phyloP scores from a whole-genome alignment of 1,140 invertebrate genomes.

The Adoxophyes honmai region DNA sequence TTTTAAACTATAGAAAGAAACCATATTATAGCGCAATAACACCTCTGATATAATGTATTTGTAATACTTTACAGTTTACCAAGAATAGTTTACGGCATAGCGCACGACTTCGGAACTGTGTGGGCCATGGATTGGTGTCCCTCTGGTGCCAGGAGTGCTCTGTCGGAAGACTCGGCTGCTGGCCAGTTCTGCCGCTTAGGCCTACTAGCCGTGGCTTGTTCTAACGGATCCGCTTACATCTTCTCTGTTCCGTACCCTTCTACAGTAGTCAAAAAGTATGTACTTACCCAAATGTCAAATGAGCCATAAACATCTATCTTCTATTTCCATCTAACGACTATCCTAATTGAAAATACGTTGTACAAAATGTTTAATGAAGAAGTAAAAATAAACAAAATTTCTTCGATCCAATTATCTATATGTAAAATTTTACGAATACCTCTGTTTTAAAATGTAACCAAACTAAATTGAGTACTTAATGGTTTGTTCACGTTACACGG shows the following conservation, averaged over 20 bases:
- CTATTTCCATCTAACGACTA: too few species aligned
- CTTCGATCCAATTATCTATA: too few species aligned
- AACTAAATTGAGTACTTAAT: too few species aligned
- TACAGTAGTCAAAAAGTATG: slow-evolving; percentile 35
- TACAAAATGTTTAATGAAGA: too few species aligned
- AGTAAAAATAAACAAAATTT: too few species aligned
- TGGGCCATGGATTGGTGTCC: slow-evolving; percentile 88
- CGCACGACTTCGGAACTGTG: slow-evolving; percentile 81
- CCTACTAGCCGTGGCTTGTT: slow-evolving; percentile 82
- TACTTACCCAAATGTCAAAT: slow-evolving; percentile 6
- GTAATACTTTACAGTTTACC: slow-evolving; percentile 19
- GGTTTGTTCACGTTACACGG: too few species aligned
- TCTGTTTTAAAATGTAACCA: too few species aligned
- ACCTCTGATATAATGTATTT: not conserved
- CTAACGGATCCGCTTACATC: slow-evolving; percentile 80
- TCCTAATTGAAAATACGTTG: too few species aligned
- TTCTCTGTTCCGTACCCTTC: slow-evolving; percentile 80
- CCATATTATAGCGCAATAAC: too few species aligned
- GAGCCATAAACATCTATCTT: too few species aligned
- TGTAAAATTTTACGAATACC: too few species aligned
- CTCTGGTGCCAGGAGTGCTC: slow-evolving; percentile 80
- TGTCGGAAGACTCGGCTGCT: slow-evolving; percentile 23
- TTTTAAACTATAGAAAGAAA: too few species aligned
- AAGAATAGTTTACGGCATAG: slow-evolving; percentile 73
- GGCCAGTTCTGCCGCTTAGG: slow-evolving; percentile 76